These are phyloP conservation scores for Coelinius sp. DNA, from an alignment of 2,888 invertebrate species.

Conservation along the genomic window DNA sequence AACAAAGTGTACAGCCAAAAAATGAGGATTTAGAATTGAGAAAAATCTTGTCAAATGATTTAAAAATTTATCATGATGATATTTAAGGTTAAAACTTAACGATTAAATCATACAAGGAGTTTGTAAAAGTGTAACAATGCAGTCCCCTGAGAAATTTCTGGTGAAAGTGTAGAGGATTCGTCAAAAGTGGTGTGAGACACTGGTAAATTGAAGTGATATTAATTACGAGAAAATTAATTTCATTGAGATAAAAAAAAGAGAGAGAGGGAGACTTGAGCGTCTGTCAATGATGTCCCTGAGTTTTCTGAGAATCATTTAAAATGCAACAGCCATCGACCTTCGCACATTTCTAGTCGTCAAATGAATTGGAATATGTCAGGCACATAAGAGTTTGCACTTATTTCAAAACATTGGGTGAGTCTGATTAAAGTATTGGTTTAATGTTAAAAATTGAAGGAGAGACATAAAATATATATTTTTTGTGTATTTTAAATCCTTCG, in stretches of 20 bases:
- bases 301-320: constrained; percentile 34
- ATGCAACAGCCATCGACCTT: constrained; percentile 30
- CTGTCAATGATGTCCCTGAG: constrained; percentile 43
- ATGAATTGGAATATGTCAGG: constrained; percentile 2
- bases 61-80: no score
- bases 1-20: no score
- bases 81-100: constrained; percentile 20
- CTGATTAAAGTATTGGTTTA: neutral
- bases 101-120: neutral
- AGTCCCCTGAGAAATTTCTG: constrained; percentile 14
- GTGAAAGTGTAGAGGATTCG: neutral
- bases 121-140: neutral
- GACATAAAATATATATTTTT: no score
- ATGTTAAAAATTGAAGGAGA: neutral
- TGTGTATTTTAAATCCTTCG: no score
- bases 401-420: constrained; percentile 19
- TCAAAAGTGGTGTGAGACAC: neutral
- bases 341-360: constrained; percentile 26
- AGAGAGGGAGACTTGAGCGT: neutral
- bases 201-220: neutral
- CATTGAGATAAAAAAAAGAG: no score
- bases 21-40: no score
- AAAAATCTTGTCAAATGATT: neutral
- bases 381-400: neutral
- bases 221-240: neutral